These are phyloP conservation scores for Chrysomela aeneicollis DNA, from an alignment of 2,888 invertebrate genomes.

Conservation along the genomic window DNA sequence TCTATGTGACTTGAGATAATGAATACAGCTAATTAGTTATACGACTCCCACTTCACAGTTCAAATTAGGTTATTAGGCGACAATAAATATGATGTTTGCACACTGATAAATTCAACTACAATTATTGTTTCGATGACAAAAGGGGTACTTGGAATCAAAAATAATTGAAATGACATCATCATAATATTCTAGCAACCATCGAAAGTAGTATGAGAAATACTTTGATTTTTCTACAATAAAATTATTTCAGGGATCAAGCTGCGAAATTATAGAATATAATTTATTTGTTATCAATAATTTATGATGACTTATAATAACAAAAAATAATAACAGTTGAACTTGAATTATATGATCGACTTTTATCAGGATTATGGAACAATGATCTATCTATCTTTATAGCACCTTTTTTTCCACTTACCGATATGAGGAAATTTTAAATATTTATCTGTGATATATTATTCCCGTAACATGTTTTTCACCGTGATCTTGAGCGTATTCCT, in stretches of 20 bases:
- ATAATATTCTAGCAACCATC: too few relatives aligned
- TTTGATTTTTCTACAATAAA: too few relatives aligned
- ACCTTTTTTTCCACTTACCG: not conserved
- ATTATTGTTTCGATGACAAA: not conserved
- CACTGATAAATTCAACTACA: not conserved
- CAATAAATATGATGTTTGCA: not conserved
- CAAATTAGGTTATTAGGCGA: not conserved
- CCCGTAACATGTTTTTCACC: slow-evolving; percentile 52
- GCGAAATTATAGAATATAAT: too few relatives aligned
- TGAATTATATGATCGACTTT: not conserved
- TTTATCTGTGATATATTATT: slow-evolving; percentile 21
- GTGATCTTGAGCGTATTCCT: slow-evolving; percentile 50
- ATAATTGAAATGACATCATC: too few relatives aligned
- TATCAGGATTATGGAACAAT: not conserved
- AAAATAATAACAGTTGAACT: not conserved
- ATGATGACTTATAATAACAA: not conserved
- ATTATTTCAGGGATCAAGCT: too few relatives aligned
- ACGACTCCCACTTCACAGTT: too few relatives aligned
- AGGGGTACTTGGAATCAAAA: too few relatives aligned
- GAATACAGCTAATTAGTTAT: not conserved
- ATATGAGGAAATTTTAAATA: not conserved
- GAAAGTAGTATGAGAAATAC: too few relatives aligned
- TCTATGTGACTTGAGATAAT: not conserved
- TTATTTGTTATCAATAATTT: not conserved
- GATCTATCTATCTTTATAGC: not conserved